Evolutionary conservation across 2,113 vertebrate species (phyloP), one percentile per base, ranked within the genome.

Genomic region (human): DNA sequence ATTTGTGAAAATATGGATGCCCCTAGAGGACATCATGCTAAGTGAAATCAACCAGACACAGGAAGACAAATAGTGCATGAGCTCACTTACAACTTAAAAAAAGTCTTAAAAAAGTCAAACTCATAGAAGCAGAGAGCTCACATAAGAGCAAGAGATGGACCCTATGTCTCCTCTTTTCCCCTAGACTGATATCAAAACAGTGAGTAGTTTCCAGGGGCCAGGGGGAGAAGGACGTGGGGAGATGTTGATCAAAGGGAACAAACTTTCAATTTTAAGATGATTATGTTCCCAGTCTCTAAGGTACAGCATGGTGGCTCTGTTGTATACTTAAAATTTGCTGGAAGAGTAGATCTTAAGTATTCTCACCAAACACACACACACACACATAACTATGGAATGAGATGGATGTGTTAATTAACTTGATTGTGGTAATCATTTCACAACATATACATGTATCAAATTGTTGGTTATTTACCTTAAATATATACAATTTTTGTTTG

Each of bases 221-320:
- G 9, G 13, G 40, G 22, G 9, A 25, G 17, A 50, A 22, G 45
- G 13, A 32, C 10, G 9, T 38, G 5, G 16, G 45, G 43, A 40
- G 25, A 32, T 35, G 16, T 30, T 68, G 68, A 38, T 40, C 7
- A 16, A 48, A 57, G 35, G 6, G 17, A 23, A n/a, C 20, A 72
- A 43, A 82, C 22, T 50, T 52, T 50, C 40, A 64, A 4, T 13
- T 72, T 43, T 16, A 50, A 27, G 4, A 64, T 73, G 20, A 80
- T 12, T 59, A 59, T 38, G 18, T 52, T 61, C 13, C 50, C 27
- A 14, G 20, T 32, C 32, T 38, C 17, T 25, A 32, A 66, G 17
- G 35, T 14, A 40, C 18, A 35, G 59, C 35, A 6, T 0, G 5
- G 17, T 61, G 22, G 1, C 27, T n/a, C 0, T 52, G 8, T 40